Evolutionary conservation across 2,113 vertebrate genomes (phyloP).

Genomic region (Thermophis baileyi): DNA sequence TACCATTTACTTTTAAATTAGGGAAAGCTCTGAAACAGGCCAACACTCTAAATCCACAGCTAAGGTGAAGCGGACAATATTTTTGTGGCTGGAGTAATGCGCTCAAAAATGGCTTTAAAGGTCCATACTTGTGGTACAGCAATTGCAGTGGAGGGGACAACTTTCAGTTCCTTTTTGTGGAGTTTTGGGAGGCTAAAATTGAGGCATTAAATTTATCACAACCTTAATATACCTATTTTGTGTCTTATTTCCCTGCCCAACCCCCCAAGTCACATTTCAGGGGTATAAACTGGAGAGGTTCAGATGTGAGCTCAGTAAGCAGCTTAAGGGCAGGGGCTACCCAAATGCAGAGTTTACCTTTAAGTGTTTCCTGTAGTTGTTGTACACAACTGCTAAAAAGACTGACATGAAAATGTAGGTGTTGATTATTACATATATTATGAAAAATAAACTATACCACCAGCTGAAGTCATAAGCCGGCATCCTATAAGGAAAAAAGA

Average conservation of each 20-base stretch:
- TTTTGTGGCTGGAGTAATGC: not conserved
- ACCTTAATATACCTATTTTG: not conserved
- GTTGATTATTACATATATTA: constrained; percentile 87
- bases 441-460: constrained; percentile 86
- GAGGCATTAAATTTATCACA: not conserved
- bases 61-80: not conserved
- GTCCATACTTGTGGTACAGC: not conserved
- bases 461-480: constrained; percentile 84
- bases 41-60: not conserved
- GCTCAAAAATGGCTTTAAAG: not conserved
- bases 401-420: constrained; percentile 97
- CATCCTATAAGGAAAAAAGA: constrained; percentile 77
- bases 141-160: not conserved
- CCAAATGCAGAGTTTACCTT: constrained; percentile 72
- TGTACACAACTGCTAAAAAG: constrained; percentile 93
- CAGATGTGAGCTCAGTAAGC: not conserved
- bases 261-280: not conserved
- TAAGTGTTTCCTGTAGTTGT: constrained; percentile 93
- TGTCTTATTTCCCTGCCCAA: not conserved
- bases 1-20: not conserved
- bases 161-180: not conserved
- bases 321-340: not conserved
- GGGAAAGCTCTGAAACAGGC: not conserved
- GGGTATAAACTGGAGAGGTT: not conserved
- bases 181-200: not conserved